phyloP scores from a whole-genome alignment of 2,888 invertebrate genomes.

The Baccha elongata region DNA sequence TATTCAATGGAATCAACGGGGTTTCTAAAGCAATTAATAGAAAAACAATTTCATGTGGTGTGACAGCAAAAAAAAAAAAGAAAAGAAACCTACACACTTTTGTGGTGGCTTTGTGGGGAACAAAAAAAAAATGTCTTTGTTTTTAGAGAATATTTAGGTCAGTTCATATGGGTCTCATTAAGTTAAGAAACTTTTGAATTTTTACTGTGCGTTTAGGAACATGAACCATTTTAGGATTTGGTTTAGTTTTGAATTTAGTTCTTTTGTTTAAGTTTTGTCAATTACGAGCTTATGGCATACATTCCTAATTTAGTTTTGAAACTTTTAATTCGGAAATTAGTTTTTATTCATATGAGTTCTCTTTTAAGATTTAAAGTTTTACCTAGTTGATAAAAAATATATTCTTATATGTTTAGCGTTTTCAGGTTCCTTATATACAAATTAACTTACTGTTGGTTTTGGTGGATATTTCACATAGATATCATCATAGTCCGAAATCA shows the following conservation, averaged over 20 bases:
- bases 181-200: constrained; percentile 2
- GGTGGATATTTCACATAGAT: too few relatives aligned
- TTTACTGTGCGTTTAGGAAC: background rate
- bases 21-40: constrained; percentile 25
- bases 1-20: constrained; percentile 8
- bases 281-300: background rate
- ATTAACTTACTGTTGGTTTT: too few relatives aligned
- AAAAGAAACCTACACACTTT: background rate
- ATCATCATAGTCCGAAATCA: too few relatives aligned
- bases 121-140: background rate
- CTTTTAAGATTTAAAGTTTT: too few relatives aligned
- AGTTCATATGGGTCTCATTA: constrained; percentile 7
- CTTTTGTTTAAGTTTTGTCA: background rate
- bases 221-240: constrained; percentile 14
- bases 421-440: too few relatives aligned
- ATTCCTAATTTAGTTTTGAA: too few relatives aligned
- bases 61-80: background rate
- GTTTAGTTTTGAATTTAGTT: constrained; percentile 4
- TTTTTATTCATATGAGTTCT: too few relatives aligned
- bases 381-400: too few relatives aligned
- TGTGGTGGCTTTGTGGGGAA: background rate
- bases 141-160: constrained; percentile 4
- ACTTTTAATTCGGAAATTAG: too few relatives aligned
- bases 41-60: constrained; percentile 10
- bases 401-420: too few relatives aligned